Conservation (phyloP, 2,888 invertebrate genomes). For the Cryptosula pallasiana region DNA sequence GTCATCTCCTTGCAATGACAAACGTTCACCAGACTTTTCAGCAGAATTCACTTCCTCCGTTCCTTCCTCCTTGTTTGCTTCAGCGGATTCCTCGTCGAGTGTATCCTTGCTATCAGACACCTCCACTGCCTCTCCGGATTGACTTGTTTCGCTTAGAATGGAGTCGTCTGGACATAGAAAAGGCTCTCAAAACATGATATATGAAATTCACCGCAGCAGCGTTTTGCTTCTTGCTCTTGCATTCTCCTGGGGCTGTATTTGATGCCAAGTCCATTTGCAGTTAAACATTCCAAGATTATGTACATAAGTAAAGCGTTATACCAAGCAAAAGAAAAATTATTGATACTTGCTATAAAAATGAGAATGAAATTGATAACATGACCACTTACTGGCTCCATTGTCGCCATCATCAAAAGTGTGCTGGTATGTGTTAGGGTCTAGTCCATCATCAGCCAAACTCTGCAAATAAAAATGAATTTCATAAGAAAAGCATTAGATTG, state of each 20-base stretch:
- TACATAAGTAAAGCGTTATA: too few species aligned
- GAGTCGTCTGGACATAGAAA: slow-evolving; percentile 1
- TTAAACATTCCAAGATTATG: too few species aligned
- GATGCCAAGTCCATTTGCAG: too few species aligned
- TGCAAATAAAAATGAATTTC: slow-evolving; percentile 32
- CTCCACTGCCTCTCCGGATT: slow-evolving; percentile 52
- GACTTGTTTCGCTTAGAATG: slow-evolving; percentile 50
- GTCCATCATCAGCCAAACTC: slow-evolving; percentile 56
- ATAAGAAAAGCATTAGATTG: too few species aligned
- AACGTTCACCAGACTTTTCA: neutral
- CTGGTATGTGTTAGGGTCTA: slow-evolving; percentile 67
- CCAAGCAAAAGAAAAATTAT: too few species aligned
- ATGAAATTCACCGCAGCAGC: too few species aligned
- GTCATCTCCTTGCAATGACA: neutral
- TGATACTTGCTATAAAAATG: too few species aligned
- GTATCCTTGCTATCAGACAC: neutral
- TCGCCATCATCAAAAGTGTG: slow-evolving; percentile 5
- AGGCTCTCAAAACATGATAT: neutral
- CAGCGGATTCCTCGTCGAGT: neutral
- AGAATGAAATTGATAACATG: too few species aligned
- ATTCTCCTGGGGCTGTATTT: too few species aligned
- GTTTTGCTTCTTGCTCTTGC: too few species aligned
- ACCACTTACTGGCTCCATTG: neutral
- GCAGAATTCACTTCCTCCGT: neutral
- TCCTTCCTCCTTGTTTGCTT: neutral